Percentiles rank a stretch among this genome's conserved stretches.
Conservation (phyloP, 2,888 invertebrate genomes). For the Cantharis flavilabris region DNA sequence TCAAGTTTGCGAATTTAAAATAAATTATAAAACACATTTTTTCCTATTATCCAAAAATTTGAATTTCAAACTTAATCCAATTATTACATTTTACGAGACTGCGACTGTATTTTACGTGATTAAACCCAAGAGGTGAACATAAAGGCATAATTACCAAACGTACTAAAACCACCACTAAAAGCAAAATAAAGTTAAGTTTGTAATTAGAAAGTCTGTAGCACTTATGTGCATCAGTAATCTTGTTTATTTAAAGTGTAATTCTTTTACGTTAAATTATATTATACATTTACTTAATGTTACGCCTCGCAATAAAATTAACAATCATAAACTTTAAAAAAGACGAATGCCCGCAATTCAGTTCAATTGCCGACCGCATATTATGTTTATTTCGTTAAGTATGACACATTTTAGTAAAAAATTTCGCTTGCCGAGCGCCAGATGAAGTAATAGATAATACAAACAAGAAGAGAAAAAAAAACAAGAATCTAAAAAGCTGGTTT, state of each 20-base stretch:
- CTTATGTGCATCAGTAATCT: conserved; percentile 3
- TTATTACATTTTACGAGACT: neutral
- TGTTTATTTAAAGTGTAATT: conserved; percentile 7
- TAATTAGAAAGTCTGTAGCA: conserved; percentile 8
- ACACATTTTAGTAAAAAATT: too few relatives aligned
- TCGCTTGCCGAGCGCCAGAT: too few relatives aligned
- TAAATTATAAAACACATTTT: conserved; percentile 38
- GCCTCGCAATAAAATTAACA: neutral
- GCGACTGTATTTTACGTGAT: conserved; percentile 1
- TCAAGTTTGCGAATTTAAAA: conserved; percentile 13
- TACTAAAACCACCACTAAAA: conserved; percentile 1
- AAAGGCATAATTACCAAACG: conserved; percentile 6
- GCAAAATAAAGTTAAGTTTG: conserved; percentile 9
- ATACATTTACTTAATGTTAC: neutral
- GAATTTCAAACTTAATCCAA: neutral
- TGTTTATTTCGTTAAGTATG: too few relatives aligned
- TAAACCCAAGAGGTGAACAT: conserved; percentile 3
- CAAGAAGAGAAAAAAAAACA: too few relatives aligned
- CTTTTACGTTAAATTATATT: neutral
- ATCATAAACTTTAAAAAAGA: neutral
- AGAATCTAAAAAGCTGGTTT: too few relatives aligned
- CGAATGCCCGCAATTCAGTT: too few relatives aligned
- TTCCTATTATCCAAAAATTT: conserved; percentile 26
- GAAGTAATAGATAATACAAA: too few relatives aligned
- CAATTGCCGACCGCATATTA: too few relatives aligned